Evolutionary conservation across 2,113 vertebrate species (phyloP).

Genomic region (Butorides virescens): DNA sequence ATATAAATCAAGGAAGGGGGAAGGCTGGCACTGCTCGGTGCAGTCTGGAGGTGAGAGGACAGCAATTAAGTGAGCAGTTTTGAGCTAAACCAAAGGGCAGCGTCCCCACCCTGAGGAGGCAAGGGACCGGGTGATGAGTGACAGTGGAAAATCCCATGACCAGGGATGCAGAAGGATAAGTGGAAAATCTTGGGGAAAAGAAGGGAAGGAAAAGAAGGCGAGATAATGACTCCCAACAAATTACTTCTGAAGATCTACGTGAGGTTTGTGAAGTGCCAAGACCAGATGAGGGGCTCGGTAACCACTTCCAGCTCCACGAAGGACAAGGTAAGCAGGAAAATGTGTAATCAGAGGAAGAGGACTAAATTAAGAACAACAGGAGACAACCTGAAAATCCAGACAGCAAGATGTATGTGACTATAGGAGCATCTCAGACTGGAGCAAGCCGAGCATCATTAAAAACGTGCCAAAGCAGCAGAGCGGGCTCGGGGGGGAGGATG

Average conservation of each 20-base stretch:
- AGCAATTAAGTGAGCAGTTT: neutral
- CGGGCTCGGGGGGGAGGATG: neutral
- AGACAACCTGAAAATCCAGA: neutral
- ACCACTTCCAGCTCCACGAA: neutral
- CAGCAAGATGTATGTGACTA: neutral
- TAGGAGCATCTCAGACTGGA: neutral
- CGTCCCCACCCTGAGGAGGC: rapidly evolving
- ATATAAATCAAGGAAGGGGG: neutral
- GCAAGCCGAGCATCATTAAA: neutral
- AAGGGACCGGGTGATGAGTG: neutral
- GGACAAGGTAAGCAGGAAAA: neutral
- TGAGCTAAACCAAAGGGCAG: neutral
- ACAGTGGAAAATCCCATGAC: neutral
- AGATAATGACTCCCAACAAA: neutral
- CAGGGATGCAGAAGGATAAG: neutral
- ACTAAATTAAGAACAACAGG: neutral
- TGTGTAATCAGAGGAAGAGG: neutral
- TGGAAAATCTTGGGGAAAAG: neutral
- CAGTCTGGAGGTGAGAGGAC: neutral
- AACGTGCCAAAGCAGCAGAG: neutral
- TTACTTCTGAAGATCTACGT: neutral
- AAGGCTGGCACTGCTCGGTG: neutral
- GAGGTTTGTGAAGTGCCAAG: neutral
- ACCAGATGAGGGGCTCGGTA: neutral
- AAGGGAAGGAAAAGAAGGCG: neutral